Conservation (phyloP, 2,888 invertebrate genomes). For the Nemotelus nigrinus region DNA sequence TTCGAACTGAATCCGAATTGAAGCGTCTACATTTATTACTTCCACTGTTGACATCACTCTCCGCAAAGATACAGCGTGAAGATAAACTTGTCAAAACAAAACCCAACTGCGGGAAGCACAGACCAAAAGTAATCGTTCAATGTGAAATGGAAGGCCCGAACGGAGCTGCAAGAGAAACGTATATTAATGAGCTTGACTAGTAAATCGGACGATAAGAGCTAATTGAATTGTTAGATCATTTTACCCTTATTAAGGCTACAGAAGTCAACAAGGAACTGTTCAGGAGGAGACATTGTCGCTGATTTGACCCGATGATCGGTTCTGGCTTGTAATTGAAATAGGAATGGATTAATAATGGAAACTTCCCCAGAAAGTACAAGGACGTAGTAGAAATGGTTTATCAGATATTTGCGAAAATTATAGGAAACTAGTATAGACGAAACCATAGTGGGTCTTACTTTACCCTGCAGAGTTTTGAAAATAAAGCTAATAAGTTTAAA, state of each 20-base stretch:
- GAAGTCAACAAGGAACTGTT: conserved; percentile 14
- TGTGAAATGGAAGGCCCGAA: neutral
- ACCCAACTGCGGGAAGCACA: conserved; percentile 17
- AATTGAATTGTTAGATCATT: conserved; percentile 56
- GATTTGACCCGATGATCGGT: conserved; percentile 22
- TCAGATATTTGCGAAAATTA: too few species aligned
- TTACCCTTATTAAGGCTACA: conserved; percentile 50
- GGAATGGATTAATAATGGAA: neutral
- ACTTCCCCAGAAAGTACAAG: too few species aligned
- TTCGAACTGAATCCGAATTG: conserved; percentile 51
- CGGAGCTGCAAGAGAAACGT: conserved; percentile 46
- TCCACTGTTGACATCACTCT: conserved; percentile 55
- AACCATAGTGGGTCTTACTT: too few species aligned
- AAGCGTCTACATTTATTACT: conserved; percentile 56
- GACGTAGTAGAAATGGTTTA: too few species aligned
- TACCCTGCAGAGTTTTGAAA: too few species aligned
- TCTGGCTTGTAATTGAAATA: conserved; percentile 19
- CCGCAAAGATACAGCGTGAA: conserved; percentile 54
- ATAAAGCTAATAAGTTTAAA: too few species aligned
- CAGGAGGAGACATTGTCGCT: conserved; percentile 26
- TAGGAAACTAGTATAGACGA: too few species aligned
- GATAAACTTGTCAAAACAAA: conserved; percentile 55
- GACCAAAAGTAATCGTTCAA: conserved; percentile 6
- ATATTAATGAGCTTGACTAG: conserved; percentile 55
- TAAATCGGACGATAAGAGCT: conserved; percentile 55